Conservation (phyloP, 2,888 invertebrate species). For the Andricus curvator region DNA sequence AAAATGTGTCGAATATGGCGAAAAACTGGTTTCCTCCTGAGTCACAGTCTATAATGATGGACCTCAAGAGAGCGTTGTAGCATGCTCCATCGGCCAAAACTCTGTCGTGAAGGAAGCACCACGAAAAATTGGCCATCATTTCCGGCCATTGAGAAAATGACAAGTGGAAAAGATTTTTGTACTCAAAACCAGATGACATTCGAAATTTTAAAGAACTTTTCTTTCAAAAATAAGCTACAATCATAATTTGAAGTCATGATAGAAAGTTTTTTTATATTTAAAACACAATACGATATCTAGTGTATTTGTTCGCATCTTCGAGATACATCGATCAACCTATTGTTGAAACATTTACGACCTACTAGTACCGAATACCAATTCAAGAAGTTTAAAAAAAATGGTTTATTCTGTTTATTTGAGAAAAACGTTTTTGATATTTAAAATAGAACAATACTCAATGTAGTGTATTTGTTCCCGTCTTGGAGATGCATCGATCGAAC, state of each 20-base stretch:
- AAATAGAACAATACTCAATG: no score
- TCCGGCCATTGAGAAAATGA: slow-evolving; percentile 56
- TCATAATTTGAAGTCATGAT: neutral
- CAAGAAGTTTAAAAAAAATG: no score
- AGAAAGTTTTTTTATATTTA: no score
- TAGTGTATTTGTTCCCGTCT: no score
- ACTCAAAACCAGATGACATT: neutral
- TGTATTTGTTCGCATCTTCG: no score
- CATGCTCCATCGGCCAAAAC: slow-evolving; percentile 60
- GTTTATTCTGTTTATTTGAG: no score
- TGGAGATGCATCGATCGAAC: no score
- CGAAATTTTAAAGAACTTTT: neutral
- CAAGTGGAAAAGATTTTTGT: neutral
- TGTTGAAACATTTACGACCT: no score
- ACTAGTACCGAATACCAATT: no score
- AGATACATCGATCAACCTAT: no score
- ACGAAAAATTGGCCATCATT: slow-evolving; percentile 60
- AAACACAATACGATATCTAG: no score
- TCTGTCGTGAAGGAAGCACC: slow-evolving; percentile 51
- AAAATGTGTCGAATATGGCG: slow-evolving; percentile 58
- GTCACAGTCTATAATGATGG: slow-evolving; percentile 76
- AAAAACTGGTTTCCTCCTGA: slow-evolving; percentile 75
- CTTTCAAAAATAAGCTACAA: neutral
- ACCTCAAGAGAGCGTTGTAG: slow-evolving; percentile 58
- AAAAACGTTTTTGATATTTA: no score